Evolutionary conservation across 2,888 invertebrate genomes (phyloP), one percentile per base, ranked within the genome.

Genomic region (Ennomos quercinarius): DNA sequence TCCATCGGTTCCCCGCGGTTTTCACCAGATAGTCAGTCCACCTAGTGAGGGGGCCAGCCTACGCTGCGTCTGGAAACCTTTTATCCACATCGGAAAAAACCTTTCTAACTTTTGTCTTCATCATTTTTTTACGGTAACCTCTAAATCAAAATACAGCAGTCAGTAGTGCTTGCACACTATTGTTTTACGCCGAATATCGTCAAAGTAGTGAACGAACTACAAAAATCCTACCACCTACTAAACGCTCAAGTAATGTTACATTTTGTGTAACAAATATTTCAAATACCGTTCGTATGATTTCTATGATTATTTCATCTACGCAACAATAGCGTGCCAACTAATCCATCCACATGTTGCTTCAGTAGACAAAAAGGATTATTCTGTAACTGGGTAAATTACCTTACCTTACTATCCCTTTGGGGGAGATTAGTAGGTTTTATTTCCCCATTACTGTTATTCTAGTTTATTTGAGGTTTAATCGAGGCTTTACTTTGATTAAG

Each of bases 371-470:
- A 27, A 35, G 63, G 62, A 60, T 62, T 63, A 64, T 65, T 57
- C 62, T 64, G 61, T 61, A 63, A 65, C 61, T 48, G 45, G 58
- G 54, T 61, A 62, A 68, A 68, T 68, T 64, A 65, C 65, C 59
- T 58, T 63, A 61, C 62, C 53, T 57, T 53, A 48, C 51, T 53
- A 59, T 61, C 57, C 67, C 51, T 48, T 57, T 9, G 53, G 52
- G 61, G 52, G 67, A 68, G 63, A 71, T 75, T 69, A 70, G 68
- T 57, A 66, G 62, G 63, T 69, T 76, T 75, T 75, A 74, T 73
- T 70, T 68, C 64, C 66, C 70, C 62, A 63, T 70, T 69, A 66
- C 57, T 57, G 61, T 67, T 70, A 72, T 58, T 65, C 64, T 69
- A 66, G 67, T 71, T 72, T 71, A 68, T 68, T 64, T 56, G 66